phyloP scores from a whole-genome alignment of 2,888 invertebrate genomes.

The Tenodera sinensis region DNA sequence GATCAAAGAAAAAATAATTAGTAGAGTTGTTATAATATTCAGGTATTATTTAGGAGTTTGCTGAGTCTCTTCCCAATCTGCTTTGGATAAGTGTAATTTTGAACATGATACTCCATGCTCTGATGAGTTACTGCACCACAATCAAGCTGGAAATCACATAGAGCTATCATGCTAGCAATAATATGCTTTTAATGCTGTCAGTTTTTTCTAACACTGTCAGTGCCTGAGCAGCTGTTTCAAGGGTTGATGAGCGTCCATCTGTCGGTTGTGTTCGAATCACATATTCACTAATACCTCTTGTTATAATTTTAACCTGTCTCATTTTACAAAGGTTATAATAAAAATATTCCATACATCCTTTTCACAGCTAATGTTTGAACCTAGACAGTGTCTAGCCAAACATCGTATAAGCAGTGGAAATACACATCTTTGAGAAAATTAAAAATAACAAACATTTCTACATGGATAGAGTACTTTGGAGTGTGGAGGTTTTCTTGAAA shows the following conservation, averaged over 20 bases:
- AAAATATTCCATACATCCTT: too few species aligned
- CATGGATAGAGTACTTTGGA: too few species aligned
- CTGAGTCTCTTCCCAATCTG: constrained; percentile 74
- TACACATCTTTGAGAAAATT: too few species aligned
- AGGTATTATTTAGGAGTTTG: constrained; percentile 17
- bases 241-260: constrained; percentile 84
- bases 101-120: constrained; percentile 84
- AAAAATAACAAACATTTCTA: too few species aligned
- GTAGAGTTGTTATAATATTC: not conserved
- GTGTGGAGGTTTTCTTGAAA: too few species aligned
- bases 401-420: too few species aligned
- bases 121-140: constrained; percentile 93
- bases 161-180: constrained; percentile 71
- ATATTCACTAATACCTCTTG: constrained; percentile 73
- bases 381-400: too few species aligned
- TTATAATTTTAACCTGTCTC: constrained; percentile 74
- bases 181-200: constrained; percentile 54
- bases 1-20: too few species aligned
- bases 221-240: constrained; percentile 81
- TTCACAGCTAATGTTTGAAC: too few species aligned
- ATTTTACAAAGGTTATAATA: too few species aligned
- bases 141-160: constrained; percentile 82
- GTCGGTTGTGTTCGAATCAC: constrained; percentile 92
- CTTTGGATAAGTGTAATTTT: constrained; percentile 74
- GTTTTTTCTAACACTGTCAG: constrained; percentile 72